Evolutionary conservation across 2,113 vertebrate genomes (phyloP).

Genomic region (Alethe diademata): DNA sequence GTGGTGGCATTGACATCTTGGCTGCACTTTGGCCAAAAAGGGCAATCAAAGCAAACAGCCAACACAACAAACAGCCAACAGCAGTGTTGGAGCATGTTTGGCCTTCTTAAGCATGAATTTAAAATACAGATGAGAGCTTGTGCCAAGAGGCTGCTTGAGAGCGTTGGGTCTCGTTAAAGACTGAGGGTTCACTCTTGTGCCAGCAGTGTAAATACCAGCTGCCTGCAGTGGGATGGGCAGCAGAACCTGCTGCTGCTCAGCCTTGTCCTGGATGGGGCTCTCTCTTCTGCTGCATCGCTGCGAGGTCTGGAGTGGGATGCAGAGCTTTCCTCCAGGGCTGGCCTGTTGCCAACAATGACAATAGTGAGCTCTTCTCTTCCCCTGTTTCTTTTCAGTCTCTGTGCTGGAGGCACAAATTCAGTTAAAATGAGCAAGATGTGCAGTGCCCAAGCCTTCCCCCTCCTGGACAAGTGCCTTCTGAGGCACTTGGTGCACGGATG

Average conservation of each 20-base stretch:
- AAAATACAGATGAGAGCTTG: background rate
- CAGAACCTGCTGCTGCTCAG: background rate
- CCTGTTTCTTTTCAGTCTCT: background rate
- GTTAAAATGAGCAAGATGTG: background rate
- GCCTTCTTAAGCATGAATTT: background rate
- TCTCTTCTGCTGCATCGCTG: background rate
- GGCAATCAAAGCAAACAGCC: background rate
- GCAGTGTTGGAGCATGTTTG: background rate
- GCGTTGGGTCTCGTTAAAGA: background rate
- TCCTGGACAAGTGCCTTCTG: background rate
- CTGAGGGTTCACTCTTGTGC: background rate
- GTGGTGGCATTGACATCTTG: background rate
- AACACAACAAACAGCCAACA: background rate
- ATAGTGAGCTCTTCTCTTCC: background rate
- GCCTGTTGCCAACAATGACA: background rate
- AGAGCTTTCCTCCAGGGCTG: background rate
- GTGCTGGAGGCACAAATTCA: background rate
- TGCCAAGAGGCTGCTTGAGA: slow-evolving; percentile 20
- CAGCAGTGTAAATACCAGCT: background rate
- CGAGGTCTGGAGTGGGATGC: background rate
- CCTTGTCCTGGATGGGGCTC: rapidly evolving
- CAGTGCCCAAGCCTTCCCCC: background rate
- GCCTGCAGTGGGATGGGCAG: background rate
- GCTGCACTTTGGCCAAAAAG: background rate
- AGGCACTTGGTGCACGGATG: rapidly evolving